Evolutionary conservation across 2,888 invertebrate species (phyloP).

Genomic region (Xestobium rufovillosum): DNA sequence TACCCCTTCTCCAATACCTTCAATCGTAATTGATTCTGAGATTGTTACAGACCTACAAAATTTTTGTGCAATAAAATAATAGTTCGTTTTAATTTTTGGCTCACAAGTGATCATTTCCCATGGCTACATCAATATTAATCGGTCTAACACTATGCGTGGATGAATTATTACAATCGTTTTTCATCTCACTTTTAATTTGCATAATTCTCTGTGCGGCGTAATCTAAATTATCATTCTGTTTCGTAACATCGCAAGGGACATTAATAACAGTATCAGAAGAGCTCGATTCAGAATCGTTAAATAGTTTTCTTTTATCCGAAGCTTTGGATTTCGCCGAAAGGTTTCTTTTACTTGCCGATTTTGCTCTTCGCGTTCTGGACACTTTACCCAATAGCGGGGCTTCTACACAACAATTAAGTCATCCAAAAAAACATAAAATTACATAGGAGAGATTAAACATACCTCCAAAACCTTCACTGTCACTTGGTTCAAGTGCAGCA

Average conservation of each 20-base stretch:
- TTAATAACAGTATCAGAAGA: slow-evolving; percentile 33
- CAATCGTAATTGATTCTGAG: slow-evolving; percentile 28
- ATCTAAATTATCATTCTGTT: slow-evolving; percentile 27
- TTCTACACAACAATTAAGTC: slow-evolving; percentile 38
- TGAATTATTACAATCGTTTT: slow-evolving; percentile 22
- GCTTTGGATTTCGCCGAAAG: slow-evolving; percentile 34
- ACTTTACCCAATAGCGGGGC: slow-evolving; percentile 59
- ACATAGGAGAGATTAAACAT: slow-evolving; percentile 9
- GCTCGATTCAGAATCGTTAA: slow-evolving; percentile 38
- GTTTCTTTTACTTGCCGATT: slow-evolving; percentile 49
- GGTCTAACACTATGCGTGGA: slow-evolving; percentile 31
- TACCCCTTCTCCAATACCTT: slow-evolving; percentile 33
- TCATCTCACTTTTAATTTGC: slow-evolving; percentile 33
- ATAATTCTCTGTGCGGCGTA: slow-evolving; percentile 36
- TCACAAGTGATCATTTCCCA: slow-evolving; percentile 34
- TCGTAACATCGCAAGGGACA: slow-evolving; percentile 5
- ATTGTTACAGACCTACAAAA: slow-evolving; percentile 19
- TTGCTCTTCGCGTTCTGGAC: slow-evolving; percentile 59
- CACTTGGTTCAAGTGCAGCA: slow-evolving; percentile 51
- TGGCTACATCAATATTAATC: slow-evolving; percentile 35
- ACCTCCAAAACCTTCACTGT: slow-evolving; percentile 58
- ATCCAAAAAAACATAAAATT: slow-evolving; percentile 4
- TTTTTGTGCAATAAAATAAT: neutral
- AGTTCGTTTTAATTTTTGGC: slow-evolving; percentile 8
- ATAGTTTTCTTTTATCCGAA: slow-evolving; percentile 34